Base-by-base conservation (phyloP, 1,140 invertebrate genomes). In the Psix sp. region DNA sequence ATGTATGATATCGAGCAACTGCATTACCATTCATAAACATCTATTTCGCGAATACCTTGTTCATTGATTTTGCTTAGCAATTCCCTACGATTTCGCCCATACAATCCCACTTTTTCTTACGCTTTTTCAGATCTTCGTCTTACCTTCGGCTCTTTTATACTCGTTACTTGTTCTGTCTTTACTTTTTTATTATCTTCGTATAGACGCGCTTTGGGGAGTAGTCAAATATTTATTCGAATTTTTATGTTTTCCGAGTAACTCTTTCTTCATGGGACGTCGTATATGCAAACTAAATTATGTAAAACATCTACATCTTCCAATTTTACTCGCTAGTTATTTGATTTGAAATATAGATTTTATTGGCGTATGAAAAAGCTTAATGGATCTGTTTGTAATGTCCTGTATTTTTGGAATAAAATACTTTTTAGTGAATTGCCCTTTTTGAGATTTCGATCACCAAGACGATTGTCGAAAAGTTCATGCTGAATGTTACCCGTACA, bases 1-100 rank as follows among this genome's bases (percentile, higher is more conserved):
- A 75, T 70, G 54, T 66, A 70, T 52, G 73, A 43, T 68, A 75
- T 62, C 59, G 46, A 16, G 56, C 42, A 52, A 70, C 57, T 60
- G 60, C 54, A 75, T 70, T 65, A 67, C 72, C 62, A 74, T 67
- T 74, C 56, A 74, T 74, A 63, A 74, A 74, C 70, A 67, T 67
- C 56, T 67, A 74, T 74, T 74, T 74, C 56, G 48, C 42, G 56
- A 67, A 40, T 40, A 17, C 42, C 21, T 33, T 46, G 52, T 42
- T 57, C 72, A 75, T 75, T 68, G 72, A 75, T 75, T 74, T 65
- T 54, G 29, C 42, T 13, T 20, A 26, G n/a, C n/a, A n/a, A n/a
- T n/a, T n/a, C n/a, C n/a, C n/a, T n/a, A n/a, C n/a, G n/a, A n/a
- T n/a, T n/a, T n/a, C n/a, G n/a, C n/a, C n/a, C n/a, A n/a, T n/a